These are phyloP conservation scores for Drosophila pruinosa DNA, from an alignment of 1,140 invertebrate species.

Conservation along the genomic window DNA sequence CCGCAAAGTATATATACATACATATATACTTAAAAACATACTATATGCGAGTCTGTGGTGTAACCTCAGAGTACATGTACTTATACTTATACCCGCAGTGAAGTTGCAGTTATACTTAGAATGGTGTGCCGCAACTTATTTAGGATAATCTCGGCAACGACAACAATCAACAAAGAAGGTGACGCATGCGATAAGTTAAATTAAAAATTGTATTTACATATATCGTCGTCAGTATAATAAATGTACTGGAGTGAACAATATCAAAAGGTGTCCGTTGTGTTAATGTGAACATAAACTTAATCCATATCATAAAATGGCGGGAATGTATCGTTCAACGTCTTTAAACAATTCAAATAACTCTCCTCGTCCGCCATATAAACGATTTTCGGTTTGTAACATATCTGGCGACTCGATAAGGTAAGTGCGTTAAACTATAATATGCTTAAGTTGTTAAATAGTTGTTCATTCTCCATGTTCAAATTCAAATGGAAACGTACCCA, in stretches of 20 bases:
- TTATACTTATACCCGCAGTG: conserved; percentile 33
- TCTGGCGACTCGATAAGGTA: conserved; percentile 45
- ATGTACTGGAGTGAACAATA: conserved; percentile 28
- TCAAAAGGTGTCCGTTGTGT: conserved; percentile 26
- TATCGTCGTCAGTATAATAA: conserved; percentile 21
- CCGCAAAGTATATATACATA: conserved; percentile 4
- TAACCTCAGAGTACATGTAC: conserved; percentile 14
- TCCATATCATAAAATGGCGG: conserved; percentile 43
- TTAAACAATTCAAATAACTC: conserved; percentile 52
- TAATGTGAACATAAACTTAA: conserved; percentile 39
- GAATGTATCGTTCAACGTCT: conserved; percentile 63
- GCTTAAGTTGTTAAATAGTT: background rate
- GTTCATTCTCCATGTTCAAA: background rate
- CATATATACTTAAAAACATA: no score
- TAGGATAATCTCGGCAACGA: conserved; percentile 32
- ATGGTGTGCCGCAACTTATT: conserved; percentile 36
- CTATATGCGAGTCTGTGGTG: background rate
- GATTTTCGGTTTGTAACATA: conserved; percentile 45
- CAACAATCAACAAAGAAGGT: conserved; percentile 20
- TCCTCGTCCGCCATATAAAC: conserved; percentile 41
- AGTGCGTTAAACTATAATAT: conserved; percentile 9
- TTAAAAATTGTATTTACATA: conserved; percentile 15
- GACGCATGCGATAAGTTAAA: conserved; percentile 33
- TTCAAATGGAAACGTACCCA: conserved; percentile 6
- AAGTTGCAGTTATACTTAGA: conserved; percentile 46